Evolutionary conservation across 2,113 vertebrate species (phyloP).

Genomic region (Pedetes capensis): DNA sequence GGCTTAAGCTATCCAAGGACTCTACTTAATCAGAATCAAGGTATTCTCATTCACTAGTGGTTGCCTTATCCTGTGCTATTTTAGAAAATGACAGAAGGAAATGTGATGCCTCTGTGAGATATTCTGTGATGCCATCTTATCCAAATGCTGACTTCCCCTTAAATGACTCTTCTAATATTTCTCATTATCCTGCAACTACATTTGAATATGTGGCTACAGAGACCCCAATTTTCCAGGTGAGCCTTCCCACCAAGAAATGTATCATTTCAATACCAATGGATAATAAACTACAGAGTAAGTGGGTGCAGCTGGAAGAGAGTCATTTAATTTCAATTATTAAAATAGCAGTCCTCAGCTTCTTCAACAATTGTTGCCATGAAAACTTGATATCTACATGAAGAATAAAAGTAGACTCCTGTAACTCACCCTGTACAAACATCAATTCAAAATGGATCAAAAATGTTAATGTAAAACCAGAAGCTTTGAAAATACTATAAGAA

Average conservation of each 20-base stretch:
- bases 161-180: not conserved
- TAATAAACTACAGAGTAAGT: constrained; percentile 12
- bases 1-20: not conserved
- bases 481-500: too few species aligned
- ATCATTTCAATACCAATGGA: not conserved
- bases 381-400: too few species aligned
- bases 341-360: constrained; percentile 24
- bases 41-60: not conserved
- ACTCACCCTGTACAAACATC: too few species aligned
- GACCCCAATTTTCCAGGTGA: constrained; percentile 8
- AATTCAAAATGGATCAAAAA: too few species aligned
- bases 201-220: constrained; percentile 19
- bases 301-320: not conserved
- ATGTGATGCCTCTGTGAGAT: not conserved
- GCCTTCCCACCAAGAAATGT: not conserved
- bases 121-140: not conserved
- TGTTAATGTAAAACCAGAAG: too few species aligned
- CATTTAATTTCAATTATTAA: constrained; percentile 32
- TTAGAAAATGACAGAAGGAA: constrained; percentile 28
- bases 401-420: too few species aligned
- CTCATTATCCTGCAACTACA: not conserved
- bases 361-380: too few species aligned
- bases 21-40: constrained; percentile 7
- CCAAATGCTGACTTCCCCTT: constrained; percentile 23
- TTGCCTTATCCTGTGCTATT: not conserved